Evolutionary conservation across 2,113 vertebrate genomes (phyloP).

Genomic region (Sula dactylatra): DNA sequence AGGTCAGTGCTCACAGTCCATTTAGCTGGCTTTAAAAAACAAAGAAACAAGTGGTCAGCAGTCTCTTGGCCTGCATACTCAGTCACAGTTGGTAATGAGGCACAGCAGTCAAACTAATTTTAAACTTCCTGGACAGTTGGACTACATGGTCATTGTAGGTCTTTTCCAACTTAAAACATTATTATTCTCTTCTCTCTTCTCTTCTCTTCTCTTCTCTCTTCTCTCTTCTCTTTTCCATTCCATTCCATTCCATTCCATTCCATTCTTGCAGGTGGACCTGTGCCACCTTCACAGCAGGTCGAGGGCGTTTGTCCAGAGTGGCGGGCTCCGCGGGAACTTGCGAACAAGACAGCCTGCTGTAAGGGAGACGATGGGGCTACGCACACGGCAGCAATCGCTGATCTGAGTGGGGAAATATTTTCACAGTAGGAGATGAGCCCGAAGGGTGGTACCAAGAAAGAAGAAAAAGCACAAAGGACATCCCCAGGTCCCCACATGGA

Average conservation of each 20-base stretch:
- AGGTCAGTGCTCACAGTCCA: background rate
- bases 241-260: too few species aligned
- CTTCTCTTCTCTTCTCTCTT: too few species aligned
- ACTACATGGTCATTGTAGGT: too few species aligned
- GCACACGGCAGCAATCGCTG: rapidly evolving
- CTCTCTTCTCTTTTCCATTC: too few species aligned
- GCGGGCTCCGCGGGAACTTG: rapidly evolving
- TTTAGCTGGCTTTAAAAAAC: background rate
- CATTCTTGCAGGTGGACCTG: background rate
- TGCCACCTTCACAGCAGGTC: background rate
- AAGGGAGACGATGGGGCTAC: rapidly evolving
- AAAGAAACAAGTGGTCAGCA: too few species aligned
- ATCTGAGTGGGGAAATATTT: rapidly evolving
- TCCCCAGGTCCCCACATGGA: rapidly evolving
- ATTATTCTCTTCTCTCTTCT: too few species aligned
- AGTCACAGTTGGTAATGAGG: background rate
- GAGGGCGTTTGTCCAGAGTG: rapidly evolving
- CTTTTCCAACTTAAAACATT: background rate
- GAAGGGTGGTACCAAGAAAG: background rate
- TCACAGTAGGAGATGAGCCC: background rate
- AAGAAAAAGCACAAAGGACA: background rate
- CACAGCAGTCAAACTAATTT: background rate
- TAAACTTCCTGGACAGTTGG: background rate
- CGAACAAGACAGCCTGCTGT: rapidly evolving
- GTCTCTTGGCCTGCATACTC: too few species aligned